These are phyloP conservation scores for Sialis fuliginosa DNA, from an alignment of 2,888 invertebrate species.

Conservation along the genomic window DNA sequence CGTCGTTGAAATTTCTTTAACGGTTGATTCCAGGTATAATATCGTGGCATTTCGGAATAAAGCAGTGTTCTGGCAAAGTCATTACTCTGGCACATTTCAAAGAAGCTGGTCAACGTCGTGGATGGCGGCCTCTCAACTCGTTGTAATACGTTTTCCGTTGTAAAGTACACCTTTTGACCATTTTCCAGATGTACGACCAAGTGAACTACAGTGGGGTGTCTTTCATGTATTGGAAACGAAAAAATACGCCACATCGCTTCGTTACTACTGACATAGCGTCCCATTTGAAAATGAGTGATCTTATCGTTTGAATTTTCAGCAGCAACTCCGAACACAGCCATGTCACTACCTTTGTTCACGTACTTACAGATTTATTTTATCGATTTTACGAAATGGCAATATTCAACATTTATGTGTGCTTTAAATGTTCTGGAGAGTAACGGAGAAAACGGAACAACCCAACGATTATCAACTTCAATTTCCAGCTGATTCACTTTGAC, in stretches of 20 bases:
- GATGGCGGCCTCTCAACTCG: constrained; percentile 8
- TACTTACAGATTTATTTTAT: constrained; percentile 19
- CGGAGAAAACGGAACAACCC: constrained; percentile 20
- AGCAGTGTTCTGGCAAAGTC: constrained; percentile 16
- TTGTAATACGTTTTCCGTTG: constrained; percentile 8
- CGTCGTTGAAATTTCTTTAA: constrained; percentile 17
- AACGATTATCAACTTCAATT: constrained; percentile 16
- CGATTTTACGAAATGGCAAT: constrained; percentile 19
- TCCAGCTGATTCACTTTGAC: constrained; percentile 10
- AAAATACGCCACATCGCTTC: too few species aligned
- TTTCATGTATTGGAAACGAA: constrained; percentile 3
- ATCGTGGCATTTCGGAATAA: constrained; percentile 17
- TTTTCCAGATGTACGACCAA: constrained; percentile 10
- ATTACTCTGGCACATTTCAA: constrained; percentile 10
- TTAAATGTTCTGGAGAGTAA: constrained; percentile 15
- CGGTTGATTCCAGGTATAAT: constrained; percentile 18
- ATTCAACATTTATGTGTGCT: constrained; percentile 22
- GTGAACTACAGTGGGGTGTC: too few species aligned
- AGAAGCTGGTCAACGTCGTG: constrained; percentile 11
- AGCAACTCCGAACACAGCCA: too few species aligned
- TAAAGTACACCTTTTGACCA: constrained; percentile 12
- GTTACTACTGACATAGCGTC: too few species aligned
- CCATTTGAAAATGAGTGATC: too few species aligned
- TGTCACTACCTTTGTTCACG: constrained; percentile 10
- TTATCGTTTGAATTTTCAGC: too few species aligned